Base-by-base conservation (phyloP, 2,888 invertebrate genomes). In the Stenoptilia bipunctidactyla region DNA sequence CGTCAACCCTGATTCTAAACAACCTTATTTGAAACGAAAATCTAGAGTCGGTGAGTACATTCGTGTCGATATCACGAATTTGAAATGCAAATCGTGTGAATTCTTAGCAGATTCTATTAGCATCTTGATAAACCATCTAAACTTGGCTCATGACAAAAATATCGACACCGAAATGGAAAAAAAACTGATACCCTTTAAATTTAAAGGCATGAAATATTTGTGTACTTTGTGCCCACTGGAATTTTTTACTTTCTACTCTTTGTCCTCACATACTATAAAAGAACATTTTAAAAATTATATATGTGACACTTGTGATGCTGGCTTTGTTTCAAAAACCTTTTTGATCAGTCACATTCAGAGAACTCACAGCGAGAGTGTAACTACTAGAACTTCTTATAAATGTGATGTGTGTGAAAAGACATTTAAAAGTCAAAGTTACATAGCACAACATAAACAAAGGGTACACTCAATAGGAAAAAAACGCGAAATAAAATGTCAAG, bases 251-350 rank as follows among this genome's bases (percentile, higher is more conserved):
- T 30, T 30, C 10, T 2, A 4, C 6, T 12, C 10, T n/a, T 30
- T 30, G 30, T 30, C 12, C 4, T 35, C 33, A 13, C 35, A 35
- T 13, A 15, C 9, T 13, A 35, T n/a, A 13, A 15, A 35, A 33
- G 33, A n/a, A 35, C 35, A 35, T 35, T 13, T 9, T 10, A 15
- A 10, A 9, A 35, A 15, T 56, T 55, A 13, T 67, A 70, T 44
- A 58, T 61, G 56, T 55, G 58, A 35, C 61, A 57, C 36, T 67
- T 68, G 43, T 56, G 30, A 12, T 12, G 2, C n/a, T 30, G 30
- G n/a, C 12, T 30, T 30, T 12, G 2, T 30, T 8, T 8, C 30
- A 30, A 30, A 30, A n/a, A n/a, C 10, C 30, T 2, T 9, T 12
- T 30, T 8, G n/a, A 30, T 3, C n/a, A n/a, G n/a, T n/a, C n/a